phyloP scores from a whole-genome alignment of 2,888 invertebrate species.

The Acrobasis repandana region DNA sequence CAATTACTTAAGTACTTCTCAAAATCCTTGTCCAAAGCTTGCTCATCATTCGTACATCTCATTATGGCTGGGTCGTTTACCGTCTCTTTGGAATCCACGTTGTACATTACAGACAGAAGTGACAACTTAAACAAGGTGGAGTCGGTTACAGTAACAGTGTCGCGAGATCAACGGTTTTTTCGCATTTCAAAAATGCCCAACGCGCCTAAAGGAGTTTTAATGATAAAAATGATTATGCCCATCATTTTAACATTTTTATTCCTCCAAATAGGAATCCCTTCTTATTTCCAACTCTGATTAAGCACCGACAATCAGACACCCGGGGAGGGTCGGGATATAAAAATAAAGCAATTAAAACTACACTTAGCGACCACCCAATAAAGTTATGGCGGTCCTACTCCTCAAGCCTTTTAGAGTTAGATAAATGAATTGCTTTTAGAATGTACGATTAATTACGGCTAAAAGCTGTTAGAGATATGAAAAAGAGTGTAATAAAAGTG shows the following conservation, averaged over 20 bases:
- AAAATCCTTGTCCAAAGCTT: too few species aligned
- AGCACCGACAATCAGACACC: constrained; percentile 21
- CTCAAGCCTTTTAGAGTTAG: constrained; percentile 45
- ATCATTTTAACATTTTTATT: background rate
- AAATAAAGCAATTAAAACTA: constrained; percentile 32
- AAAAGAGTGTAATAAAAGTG: background rate
- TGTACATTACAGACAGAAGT: too few species aligned
- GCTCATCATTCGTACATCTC: too few species aligned
- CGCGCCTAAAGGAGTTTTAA: too few species aligned
- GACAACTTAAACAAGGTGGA: too few species aligned
- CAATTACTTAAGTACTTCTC: too few species aligned
- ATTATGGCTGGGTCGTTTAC: too few species aligned
- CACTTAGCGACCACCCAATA: constrained; percentile 39
- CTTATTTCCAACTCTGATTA: constrained; percentile 17
- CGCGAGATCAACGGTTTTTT: too few species aligned
- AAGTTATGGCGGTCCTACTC: constrained; percentile 39
- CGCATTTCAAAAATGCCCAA: too few species aligned
- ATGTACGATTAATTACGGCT: constrained; percentile 25
- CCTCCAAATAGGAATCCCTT: background rate
- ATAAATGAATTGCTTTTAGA: constrained; percentile 37
- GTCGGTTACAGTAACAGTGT: too few species aligned
- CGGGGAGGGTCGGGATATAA: constrained; percentile 12
- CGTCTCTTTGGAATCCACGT: too few species aligned
- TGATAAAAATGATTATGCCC: too few species aligned
- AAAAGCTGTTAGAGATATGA: background rate